Base-by-base conservation (phyloP, 2,888 invertebrate species). In the Andrena hattorfiana region DNA sequence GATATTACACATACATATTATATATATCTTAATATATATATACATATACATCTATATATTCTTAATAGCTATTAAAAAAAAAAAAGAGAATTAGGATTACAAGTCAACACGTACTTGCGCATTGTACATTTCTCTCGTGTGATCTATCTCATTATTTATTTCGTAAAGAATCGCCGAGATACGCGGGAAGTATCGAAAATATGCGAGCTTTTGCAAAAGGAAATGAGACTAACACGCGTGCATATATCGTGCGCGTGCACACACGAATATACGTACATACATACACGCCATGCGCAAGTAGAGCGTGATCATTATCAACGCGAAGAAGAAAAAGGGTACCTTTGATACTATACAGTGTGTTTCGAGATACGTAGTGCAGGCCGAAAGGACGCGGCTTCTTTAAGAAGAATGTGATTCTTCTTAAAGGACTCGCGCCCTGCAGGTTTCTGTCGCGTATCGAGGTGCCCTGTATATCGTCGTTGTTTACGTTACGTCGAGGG, bases 1-100 rank as follows among this genome's bases (percentile, higher is more conserved):
- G 87, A 77, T 87, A 87, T 85, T 86, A 87, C 77, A 85, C 81
- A 73, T 87, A 86, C 74, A 88, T 74, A 84, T 66, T 49, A 70
- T 62, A 70, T 13, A 54, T 32, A 71, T 20, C 54, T 23, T 23
- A 56, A 54, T n/a, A 66, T n/a, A 74, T 10, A 81, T 73, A 78
- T 49, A 83, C 30, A 71, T 28, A 64, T 48, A 63, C 68, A 69
- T 73, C 26, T 26, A 75, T 54, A 80, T 68, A 83, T 85, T 81
- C 69, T 84, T 83, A 81, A 68, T 82, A 86, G 80, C 72, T 75
- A 59, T 86, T 85, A 87, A 60, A 63, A 76, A 84, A 87, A 60
- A 63, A 76, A 84, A 87, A 60, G 62, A 74, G 84, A 81, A 56
- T 62, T 89, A 85, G 81, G 77, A 60, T 76, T 80, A 83, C 79